Evolutionary conservation across 2,797 vertebrate genomes (phyloP).

Genomic region (Loriculus beryllinus): DNA sequence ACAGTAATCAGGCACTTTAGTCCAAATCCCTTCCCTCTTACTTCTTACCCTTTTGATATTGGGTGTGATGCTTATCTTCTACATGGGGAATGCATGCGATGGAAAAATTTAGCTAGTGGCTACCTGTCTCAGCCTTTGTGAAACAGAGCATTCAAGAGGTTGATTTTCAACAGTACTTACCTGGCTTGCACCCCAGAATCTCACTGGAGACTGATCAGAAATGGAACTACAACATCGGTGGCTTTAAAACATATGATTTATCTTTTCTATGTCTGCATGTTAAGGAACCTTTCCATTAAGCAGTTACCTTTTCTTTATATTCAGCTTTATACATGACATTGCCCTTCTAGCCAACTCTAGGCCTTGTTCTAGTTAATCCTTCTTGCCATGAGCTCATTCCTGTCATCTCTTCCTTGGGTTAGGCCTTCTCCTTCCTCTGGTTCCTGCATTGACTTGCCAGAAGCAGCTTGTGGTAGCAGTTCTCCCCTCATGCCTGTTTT

Average conservation of each 20-base stretch:
- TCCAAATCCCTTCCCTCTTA: neutral
- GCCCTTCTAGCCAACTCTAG: neutral
- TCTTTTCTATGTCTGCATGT: neutral
- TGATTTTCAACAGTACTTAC: neutral
- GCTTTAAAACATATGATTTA: neutral
- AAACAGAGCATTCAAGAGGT: neutral
- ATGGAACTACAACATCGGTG: neutral
- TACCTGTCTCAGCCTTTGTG: neutral
- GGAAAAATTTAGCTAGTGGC: neutral
- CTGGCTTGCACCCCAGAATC: neutral
- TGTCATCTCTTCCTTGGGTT: neutral
- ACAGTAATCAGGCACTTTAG: neutral
- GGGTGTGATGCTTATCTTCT: neutral
- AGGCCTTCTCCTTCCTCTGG: neutral
- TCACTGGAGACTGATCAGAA: neutral
- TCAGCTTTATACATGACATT: neutral
- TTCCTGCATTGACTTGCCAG: neutral
- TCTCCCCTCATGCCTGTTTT: neutral
- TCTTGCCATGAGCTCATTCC: neutral
- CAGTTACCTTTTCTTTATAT: neutral
- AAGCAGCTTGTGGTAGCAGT: neutral
- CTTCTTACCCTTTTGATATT: neutral
- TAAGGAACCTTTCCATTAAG: neutral
- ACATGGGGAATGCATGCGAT: too few species aligned
- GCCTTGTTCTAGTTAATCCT: neutral